These are phyloP conservation scores for Myzus persicae DNA, from an alignment of 1,140 invertebrate genomes.

Conservation along the genomic window DNA sequence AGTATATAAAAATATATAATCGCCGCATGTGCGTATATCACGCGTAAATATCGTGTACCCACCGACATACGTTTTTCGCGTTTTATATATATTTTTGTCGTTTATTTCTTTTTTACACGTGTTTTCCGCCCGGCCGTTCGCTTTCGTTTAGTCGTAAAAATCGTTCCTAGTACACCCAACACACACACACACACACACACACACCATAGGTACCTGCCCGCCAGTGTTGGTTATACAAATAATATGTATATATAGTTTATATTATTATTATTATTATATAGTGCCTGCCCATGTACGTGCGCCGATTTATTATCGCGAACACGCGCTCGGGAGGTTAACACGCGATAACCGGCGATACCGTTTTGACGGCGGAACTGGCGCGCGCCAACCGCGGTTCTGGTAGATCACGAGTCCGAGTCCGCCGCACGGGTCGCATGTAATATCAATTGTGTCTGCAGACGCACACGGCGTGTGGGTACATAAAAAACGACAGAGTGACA, in stretches of 20 bases:
- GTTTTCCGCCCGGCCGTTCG: neutral
- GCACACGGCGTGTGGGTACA: too few species aligned
- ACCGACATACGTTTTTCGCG: neutral
- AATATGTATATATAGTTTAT: too few species aligned
- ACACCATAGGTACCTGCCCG: too few species aligned
- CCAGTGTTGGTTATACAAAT: too few species aligned
- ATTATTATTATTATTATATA: too few species aligned
- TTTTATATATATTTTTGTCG: neutral
- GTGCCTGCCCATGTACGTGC: neutral
- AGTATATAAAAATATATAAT: too few species aligned
- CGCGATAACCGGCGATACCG: neutral
- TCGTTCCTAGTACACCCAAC: neutral
- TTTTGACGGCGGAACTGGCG: neutral
- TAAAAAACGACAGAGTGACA: too few species aligned
- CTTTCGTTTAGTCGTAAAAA: conserved; percentile 20
- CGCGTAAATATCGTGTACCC: neutral
- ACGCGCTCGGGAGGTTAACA: neutral
- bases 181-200: too few species aligned
- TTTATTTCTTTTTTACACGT: neutral
- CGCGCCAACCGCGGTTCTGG: neutral
- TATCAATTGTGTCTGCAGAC: too few species aligned
- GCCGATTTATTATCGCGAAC: conserved; percentile 8
- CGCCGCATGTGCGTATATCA: too few species aligned
- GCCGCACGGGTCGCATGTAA: neutral
- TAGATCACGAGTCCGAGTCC: neutral